A percentile compares a stretch with the other conserved stretches of the same genome.
Evolutionary conservation across 2,888 invertebrate genomes (phyloP).

Genomic region (Patella ulyssiponensis): DNA sequence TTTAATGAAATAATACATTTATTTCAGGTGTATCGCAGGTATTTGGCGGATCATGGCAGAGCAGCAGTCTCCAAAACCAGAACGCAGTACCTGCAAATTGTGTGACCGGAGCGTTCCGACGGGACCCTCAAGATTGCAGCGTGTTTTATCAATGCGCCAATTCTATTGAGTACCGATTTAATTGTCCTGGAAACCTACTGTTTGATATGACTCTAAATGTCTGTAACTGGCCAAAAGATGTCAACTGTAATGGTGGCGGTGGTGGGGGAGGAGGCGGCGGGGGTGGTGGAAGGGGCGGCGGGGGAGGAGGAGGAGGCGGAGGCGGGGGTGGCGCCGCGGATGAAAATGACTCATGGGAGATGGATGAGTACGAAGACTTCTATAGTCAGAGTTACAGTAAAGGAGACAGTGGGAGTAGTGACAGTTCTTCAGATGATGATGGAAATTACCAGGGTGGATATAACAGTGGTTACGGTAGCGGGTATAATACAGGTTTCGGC

Average conservation of each 20-base stretch:
- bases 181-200: conserved; percentile 21
- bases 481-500: not conserved
- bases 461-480: conserved; percentile 14
- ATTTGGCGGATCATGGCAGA: not conserved
- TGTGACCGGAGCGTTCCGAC: conserved; percentile 11
- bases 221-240: conserved; percentile 23
- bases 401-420: conserved; percentile 28
- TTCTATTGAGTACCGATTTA: conserved; percentile 17
- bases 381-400: conserved; percentile 34
- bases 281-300: conserved; percentile 22
- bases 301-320: conserved; percentile 21
- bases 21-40: not conserved
- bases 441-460: conserved; percentile 28
- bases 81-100: conserved; percentile 4
- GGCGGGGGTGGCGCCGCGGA: conserved; percentile 18
- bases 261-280: conserved; percentile 1
- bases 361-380: conserved; percentile 10
- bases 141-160: conserved; percentile 25
- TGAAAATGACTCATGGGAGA: conserved; percentile 17
- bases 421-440: conserved; percentile 18
- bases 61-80: not conserved
- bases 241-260: conserved; percentile 12
- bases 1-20: too few relatives aligned
- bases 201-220: conserved; percentile 24
- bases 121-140: conserved; percentile 21